These are phyloP conservation scores for Labroides dimidiatus DNA, from an alignment of 2,797 vertebrate species.

Conservation along the genomic window DNA sequence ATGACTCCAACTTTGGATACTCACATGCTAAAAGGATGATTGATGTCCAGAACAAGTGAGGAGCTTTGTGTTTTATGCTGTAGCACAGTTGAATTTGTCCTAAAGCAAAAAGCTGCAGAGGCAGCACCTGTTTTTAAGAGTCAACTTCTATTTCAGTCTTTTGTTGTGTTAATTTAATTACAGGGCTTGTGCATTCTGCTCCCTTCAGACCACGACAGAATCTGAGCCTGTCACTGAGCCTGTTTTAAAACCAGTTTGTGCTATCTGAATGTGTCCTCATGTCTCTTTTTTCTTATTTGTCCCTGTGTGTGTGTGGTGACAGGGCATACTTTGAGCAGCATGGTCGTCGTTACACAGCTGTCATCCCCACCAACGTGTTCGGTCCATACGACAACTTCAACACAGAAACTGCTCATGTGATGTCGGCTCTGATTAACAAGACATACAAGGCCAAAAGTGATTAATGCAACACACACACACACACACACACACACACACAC, in stretches of 20 bases:
- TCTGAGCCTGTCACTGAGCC: too few species aligned
- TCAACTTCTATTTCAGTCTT: too few species aligned
- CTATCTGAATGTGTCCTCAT: too few species aligned
- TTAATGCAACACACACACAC: background rate
- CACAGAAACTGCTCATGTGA: slow-evolving; percentile 87
- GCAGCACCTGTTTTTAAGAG: background rate
- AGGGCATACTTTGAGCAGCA: slow-evolving; percentile 89
- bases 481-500: too few species aligned
- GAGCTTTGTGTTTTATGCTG: too few species aligned
- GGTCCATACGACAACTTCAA: slow-evolving; percentile 90
- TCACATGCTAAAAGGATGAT: slow-evolving; percentile 93
- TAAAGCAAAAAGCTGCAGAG: background rate
- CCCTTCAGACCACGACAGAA: too few species aligned
- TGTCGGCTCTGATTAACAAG: slow-evolving; percentile 90
- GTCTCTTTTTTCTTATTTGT: too few species aligned
- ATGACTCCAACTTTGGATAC: slow-evolving; percentile 92
- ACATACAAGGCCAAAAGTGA: slow-evolving; percentile 74
- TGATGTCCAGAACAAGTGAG: slow-evolving; percentile 90
- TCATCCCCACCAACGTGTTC: slow-evolving; percentile 91
- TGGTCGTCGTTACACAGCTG: slow-evolving; percentile 83
- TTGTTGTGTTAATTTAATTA: too few species aligned
- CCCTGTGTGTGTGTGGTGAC: slow-evolving; percentile 25
- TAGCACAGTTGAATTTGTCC: too few species aligned
- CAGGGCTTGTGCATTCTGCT: too few species aligned
- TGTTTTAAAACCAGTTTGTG: background rate